phyloP scores from a whole-genome alignment of 2,888 invertebrate genomes.

The Synanthedon formicaeformis region DNA sequence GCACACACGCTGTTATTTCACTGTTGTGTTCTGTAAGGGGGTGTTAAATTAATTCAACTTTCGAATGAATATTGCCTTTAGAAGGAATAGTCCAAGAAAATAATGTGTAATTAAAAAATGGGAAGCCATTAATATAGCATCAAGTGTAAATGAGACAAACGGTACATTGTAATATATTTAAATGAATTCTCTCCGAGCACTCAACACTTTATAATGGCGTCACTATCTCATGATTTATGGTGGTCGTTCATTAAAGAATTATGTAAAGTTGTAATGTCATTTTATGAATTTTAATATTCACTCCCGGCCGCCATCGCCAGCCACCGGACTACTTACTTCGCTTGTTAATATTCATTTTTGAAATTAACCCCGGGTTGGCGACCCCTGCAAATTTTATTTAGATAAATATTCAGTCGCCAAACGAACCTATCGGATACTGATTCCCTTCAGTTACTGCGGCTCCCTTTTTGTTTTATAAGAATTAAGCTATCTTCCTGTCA shows the following conservation, averaged over 20 bases:
- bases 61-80: too few relatives aligned
- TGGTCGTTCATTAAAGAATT: slow-evolving; percentile 19
- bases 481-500: too few relatives aligned
- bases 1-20: too few relatives aligned
- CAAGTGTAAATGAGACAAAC: background rate
- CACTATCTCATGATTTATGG: slow-evolving; percentile 10
- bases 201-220: slow-evolving; percentile 3
- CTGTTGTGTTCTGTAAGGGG: too few relatives aligned
- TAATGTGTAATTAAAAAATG: too few relatives aligned
- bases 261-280: slow-evolving; percentile 19
- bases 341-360: slow-evolving; percentile 39
- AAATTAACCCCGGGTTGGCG: slow-evolving; percentile 19
- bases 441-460: too few relatives aligned
- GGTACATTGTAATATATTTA: slow-evolving; percentile 1
- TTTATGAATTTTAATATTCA: slow-evolving; percentile 24
- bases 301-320: background rate
- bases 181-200: slow-evolving; percentile 2
- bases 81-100: too few relatives aligned
- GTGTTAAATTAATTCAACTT: too few relatives aligned
- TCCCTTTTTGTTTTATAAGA: too few relatives aligned
- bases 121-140: too few relatives aligned
- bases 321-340: slow-evolving; percentile 7
- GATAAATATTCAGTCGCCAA: too few relatives aligned
- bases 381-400: background rate
- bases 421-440: too few relatives aligned